phyloP scores from a whole-genome alignment of 1,140 invertebrate species.

The Heliconius congener region DNA sequence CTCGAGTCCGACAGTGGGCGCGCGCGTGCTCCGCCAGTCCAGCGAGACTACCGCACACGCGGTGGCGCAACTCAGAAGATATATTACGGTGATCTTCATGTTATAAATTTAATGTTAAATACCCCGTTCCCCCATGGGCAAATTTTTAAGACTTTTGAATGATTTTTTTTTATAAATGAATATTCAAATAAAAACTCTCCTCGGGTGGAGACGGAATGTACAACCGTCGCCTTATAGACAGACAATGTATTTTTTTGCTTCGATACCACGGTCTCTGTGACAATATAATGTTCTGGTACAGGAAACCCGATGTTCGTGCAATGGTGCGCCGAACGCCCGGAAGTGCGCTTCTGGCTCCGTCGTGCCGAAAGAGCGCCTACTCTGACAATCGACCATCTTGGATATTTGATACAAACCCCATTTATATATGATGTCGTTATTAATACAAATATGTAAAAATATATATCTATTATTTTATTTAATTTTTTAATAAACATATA shows the following conservation, averaged over 20 bases:
- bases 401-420: conserved; percentile 8
- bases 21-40: conserved; percentile 49
- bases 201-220: too few relatives aligned
- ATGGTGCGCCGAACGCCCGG: conserved; percentile 30
- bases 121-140: too few relatives aligned
- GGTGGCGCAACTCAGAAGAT: conserved; percentile 61
- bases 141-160: too few relatives aligned
- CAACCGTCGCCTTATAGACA: too few relatives aligned
- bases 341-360: conserved; percentile 27
- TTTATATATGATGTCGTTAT: neutral
- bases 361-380: neutral
- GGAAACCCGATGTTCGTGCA: conserved; percentile 39
- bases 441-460: neutral
- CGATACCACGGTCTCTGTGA: too few relatives aligned
- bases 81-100: conserved; percentile 45
- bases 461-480: neutral
- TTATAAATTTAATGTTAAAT: too few relatives aligned
- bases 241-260: too few relatives aligned
- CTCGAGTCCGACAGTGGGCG: conserved; percentile 27
- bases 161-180: too few relatives aligned
- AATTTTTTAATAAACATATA: neutral
- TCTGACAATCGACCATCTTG: conserved; percentile 13
- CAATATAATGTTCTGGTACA: conserved; percentile 7
- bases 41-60: conserved; percentile 55
- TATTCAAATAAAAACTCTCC: too few relatives aligned